Percentiles rank a stretch among this genome's conserved stretches.
Evolutionary conservation across 2,113 vertebrate species (phyloP).

Genomic region (Anser cygnoides): DNA sequence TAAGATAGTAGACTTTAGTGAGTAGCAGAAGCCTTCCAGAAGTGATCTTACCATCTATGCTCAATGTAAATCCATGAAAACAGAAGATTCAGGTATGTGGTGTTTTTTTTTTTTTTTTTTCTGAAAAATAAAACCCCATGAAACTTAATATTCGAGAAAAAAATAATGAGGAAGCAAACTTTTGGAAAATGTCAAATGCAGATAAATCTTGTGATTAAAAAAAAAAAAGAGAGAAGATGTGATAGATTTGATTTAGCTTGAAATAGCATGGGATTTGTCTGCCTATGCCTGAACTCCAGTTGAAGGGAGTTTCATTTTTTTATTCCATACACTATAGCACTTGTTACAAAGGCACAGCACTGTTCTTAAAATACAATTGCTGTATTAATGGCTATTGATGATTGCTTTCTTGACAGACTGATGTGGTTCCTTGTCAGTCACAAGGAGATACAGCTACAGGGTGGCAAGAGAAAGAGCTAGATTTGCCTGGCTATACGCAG

Average conservation of each 20-base stretch:
- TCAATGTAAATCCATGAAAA: background rate
- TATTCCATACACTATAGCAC: fast-evolving
- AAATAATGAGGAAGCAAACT: background rate
- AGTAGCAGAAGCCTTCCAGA: background rate
- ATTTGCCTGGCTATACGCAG: background rate
- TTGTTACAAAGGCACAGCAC: background rate
- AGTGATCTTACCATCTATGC: background rate
- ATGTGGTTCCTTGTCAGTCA: background rate
- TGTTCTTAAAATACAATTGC: background rate
- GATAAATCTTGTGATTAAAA: background rate
- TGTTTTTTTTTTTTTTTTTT: background rate
- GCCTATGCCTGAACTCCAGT: background rate
- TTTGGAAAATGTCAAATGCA: background rate
- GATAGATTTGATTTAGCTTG: background rate
- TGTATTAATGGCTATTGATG: background rate
- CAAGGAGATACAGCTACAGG: background rate
- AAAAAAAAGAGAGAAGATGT: background rate
- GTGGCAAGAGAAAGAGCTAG: background rate
- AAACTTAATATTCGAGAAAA: background rate
- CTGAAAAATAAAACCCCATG: background rate
- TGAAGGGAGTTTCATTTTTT: background rate
- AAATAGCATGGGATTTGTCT: background rate
- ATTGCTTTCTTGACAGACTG: background rate
- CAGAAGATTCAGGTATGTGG: background rate
- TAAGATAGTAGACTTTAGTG: background rate